phyloP scores from a whole-genome alignment of 2,888 invertebrate species.

The Serripes groenlandicus region DNA sequence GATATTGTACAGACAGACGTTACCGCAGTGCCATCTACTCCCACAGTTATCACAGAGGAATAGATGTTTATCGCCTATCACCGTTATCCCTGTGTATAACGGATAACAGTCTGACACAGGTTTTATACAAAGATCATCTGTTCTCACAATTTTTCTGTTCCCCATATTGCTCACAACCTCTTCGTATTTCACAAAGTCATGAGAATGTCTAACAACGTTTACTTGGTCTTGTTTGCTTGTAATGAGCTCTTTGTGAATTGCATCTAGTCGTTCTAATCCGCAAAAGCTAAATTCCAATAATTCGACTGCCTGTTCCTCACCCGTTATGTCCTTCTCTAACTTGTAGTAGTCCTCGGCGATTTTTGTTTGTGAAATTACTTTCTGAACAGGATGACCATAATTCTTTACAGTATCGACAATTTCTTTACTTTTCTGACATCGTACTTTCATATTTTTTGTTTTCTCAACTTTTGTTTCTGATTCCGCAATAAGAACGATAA shows the following conservation, averaged over 20 bases:
- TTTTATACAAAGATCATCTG: background rate
- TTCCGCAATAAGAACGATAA: too few species aligned
- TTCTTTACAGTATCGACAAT: background rate
- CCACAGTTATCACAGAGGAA: constrained; percentile 7
- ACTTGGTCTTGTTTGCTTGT: background rate
- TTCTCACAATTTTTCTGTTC: background rate
- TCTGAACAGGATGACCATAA: background rate
- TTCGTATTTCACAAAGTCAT: background rate
- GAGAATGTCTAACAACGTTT: background rate
- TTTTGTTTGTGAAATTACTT: background rate
- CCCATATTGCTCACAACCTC: background rate
- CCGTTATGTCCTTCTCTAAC: background rate
- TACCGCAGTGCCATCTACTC: background rate
- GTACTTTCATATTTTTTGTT: too few species aligned
- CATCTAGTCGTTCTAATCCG: background rate
- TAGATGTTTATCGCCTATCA: background rate
- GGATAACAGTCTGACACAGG: background rate
- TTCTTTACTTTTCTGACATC: too few species aligned
- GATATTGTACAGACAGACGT: background rate
- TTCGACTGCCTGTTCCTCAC: background rate
- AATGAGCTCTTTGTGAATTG: background rate
- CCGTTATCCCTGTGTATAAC: background rate
- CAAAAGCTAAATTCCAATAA: background rate
- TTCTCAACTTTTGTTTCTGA: too few species aligned
- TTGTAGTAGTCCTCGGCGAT: background rate